phyloP scores from a whole-genome alignment of 2,113 vertebrate species.

The Atherinomorus stipes region DNA sequence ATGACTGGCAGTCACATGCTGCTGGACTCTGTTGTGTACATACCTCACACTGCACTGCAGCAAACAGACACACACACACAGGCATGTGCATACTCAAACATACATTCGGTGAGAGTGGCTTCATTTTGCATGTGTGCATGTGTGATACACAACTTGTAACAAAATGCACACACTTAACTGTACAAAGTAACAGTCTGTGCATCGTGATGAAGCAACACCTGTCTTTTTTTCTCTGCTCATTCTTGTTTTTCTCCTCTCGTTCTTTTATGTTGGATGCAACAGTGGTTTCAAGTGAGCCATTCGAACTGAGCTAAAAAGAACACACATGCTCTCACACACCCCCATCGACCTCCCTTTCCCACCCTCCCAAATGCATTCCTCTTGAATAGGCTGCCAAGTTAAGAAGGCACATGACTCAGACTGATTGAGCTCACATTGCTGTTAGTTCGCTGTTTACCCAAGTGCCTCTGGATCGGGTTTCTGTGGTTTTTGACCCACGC shows the following conservation, averaged over 20 bases:
- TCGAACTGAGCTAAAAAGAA: constrained; percentile 51
- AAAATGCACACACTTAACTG: not conserved
- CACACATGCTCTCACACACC: constrained; percentile 39
- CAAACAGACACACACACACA: constrained; percentile 33
- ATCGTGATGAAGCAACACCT: not conserved
- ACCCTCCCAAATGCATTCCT: constrained; percentile 68
- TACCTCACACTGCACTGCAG: constrained; percentile 76
- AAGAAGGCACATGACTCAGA: constrained; percentile 74
- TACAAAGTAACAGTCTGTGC: not conserved
- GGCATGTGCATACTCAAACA: constrained; percentile 25
- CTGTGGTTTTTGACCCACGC: constrained; percentile 21
- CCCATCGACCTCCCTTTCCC: constrained; percentile 12
- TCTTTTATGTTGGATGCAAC: constrained; percentile 32
- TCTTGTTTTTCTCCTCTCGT: constrained; percentile 17
- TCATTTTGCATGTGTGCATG: not conserved
- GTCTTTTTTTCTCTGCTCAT: not conserved
- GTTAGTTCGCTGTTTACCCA: constrained; percentile 63
- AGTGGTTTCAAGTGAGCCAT: constrained; percentile 61
- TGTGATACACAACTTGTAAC: not conserved
- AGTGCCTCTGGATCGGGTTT: constrained; percentile 44
- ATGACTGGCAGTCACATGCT: constrained; percentile 88
- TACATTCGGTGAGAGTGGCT: not conserved
- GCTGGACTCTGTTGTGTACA: constrained; percentile 85
- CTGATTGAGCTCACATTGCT: constrained; percentile 68
- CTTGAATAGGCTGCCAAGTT: constrained; percentile 69